Percentiles rank a stretch among this genome's conserved stretches.
phyloP scores from a whole-genome alignment of 2,797 vertebrate genomes.

The Pygocentrus nattereri region DNA sequence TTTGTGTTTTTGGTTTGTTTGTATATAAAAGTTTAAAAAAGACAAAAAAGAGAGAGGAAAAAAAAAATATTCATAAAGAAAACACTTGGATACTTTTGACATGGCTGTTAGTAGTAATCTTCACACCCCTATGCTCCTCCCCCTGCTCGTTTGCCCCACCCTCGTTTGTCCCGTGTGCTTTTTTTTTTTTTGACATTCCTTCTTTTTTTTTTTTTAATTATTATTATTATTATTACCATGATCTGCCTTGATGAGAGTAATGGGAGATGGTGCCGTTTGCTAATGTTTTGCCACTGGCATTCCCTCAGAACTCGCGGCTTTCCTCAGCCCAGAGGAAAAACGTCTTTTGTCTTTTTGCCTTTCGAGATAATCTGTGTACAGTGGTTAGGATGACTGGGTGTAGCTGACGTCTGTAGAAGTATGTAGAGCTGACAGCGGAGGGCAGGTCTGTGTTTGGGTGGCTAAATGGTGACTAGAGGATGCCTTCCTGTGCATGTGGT shows the following conservation, averaged over 20 bases:
- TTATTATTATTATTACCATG: constrained; percentile 61
- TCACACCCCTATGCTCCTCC: constrained; percentile 51
- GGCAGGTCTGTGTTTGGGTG: constrained; percentile 13
- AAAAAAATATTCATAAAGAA: constrained; percentile 41
- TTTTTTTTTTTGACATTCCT: constrained; percentile 22
- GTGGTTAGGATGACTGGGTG: constrained; percentile 31
- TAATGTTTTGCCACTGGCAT: constrained; percentile 39
- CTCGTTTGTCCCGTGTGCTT: constrained; percentile 9
- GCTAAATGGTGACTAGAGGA: neutral
- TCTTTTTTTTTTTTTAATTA: constrained; percentile 17
- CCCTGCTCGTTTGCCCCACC: constrained; percentile 42
- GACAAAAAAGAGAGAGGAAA: constrained; percentile 31
- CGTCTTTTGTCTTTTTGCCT: constrained; percentile 26
- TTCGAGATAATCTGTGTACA: constrained; percentile 44
- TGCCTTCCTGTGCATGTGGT: constrained; percentile 14
- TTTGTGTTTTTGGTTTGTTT: constrained; percentile 69
- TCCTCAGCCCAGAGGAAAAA: constrained; percentile 21
- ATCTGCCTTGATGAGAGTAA: constrained; percentile 73
- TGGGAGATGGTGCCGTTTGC: constrained; percentile 35
- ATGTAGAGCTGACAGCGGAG: constrained; percentile 18
- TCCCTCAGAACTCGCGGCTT: constrained; percentile 34
- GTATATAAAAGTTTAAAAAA: constrained; percentile 64
- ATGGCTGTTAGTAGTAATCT: constrained; percentile 56
- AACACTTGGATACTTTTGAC: constrained; percentile 55
- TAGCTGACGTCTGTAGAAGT: constrained; percentile 17